phyloP scores from a whole-genome alignment of 2,888 invertebrate genomes.

The Dicyrtoma fusca region DNA sequence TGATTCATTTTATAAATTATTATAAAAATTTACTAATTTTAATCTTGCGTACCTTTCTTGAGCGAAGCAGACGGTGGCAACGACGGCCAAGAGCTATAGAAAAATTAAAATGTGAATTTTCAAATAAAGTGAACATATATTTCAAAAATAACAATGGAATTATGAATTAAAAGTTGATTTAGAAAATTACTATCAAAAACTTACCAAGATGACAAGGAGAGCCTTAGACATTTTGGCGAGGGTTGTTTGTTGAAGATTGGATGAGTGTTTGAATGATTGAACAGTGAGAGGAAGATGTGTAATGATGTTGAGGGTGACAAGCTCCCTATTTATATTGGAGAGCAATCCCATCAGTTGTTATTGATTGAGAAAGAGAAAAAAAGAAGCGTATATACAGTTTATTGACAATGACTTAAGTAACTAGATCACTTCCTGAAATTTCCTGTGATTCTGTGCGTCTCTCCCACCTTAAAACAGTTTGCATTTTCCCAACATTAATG shows the following conservation, averaged over 20 bases:
- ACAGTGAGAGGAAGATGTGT: background rate
- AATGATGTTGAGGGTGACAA: constrained; percentile 13
- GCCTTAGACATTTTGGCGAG: constrained; percentile 41
- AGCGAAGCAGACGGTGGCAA: constrained; percentile 44
- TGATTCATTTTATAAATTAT: background rate
- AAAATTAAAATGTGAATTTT: constrained; percentile 16
- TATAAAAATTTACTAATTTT: background rate
- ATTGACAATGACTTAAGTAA: constrained; percentile 27
- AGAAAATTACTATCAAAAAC: background rate
- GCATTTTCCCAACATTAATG: constrained; percentile 30
- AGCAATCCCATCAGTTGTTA: background rate
- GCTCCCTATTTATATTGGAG: constrained; percentile 31
- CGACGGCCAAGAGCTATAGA: constrained; percentile 48
- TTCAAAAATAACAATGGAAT: constrained; percentile 10
- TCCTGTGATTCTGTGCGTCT: background rate
- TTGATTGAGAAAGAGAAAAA: no score
- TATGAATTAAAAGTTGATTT: background rate
- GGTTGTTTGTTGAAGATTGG: constrained; percentile 4
- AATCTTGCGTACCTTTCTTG: constrained; percentile 46
- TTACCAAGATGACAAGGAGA: constrained; percentile 44
- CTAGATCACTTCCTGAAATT: constrained; percentile 30
- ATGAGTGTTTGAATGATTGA: constrained; percentile 7
- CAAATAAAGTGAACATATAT: background rate
- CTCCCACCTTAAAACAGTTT: background rate
- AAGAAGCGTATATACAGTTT: background rate